A percentile compares a stretch with the other conserved stretches of the same genome.
Evolutionary conservation across 2,797 vertebrate species (phyloP).

Genomic region (Channallabes apus): DNA sequence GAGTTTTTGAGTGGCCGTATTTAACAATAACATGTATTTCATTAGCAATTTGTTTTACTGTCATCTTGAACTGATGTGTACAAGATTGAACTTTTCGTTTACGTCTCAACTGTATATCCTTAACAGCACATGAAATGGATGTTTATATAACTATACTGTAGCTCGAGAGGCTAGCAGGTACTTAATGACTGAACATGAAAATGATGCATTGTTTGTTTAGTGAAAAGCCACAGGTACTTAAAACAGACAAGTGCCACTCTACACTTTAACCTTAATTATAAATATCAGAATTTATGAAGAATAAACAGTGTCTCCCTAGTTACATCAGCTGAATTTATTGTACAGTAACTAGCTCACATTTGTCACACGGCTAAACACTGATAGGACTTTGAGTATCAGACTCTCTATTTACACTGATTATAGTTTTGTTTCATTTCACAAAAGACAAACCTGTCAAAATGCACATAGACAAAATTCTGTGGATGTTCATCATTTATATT

Average conservation of each 20-base stretch:
- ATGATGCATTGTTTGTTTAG: neutral
- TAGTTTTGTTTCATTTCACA: neutral
- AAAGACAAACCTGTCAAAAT: neutral
- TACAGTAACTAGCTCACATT: neutral
- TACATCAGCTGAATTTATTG: neutral
- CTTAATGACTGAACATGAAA: neutral
- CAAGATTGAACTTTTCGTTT: neutral
- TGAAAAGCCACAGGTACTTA: neutral
- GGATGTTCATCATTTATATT: neutral
- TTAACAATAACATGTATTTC: neutral
- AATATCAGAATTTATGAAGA: neutral
- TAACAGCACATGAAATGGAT: neutral
- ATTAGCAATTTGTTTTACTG: neutral
- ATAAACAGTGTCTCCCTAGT: neutral
- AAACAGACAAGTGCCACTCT: neutral
- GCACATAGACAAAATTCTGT: neutral
- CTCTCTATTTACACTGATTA: neutral
- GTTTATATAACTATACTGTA: neutral
- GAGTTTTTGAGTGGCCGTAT: neutral
- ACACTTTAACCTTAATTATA: neutral
- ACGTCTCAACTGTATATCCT: too few species aligned
- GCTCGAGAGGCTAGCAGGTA: neutral
- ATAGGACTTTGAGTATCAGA: neutral
- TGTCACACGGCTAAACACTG: neutral
- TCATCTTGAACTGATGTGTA: neutral